A percentile compares a stretch with the other conserved stretches of the same genome.
phyloP scores from a whole-genome alignment of 2,113 vertebrate genomes.

The Urocynchramus pylzowi region DNA sequence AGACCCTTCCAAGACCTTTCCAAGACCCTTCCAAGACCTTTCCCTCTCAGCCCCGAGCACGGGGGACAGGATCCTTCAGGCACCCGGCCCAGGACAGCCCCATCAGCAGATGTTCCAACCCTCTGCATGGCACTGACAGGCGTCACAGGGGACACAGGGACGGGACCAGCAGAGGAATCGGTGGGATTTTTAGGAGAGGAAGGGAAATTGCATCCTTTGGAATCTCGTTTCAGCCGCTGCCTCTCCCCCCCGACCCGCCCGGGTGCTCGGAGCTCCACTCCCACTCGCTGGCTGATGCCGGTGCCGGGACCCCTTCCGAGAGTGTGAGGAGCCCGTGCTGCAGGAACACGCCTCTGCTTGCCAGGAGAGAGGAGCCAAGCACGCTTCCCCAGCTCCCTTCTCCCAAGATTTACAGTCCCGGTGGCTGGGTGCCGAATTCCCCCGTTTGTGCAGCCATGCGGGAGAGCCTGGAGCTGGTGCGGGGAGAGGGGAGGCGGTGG shows the following conservation, averaged over 20 bases:
- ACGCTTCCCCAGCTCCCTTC: neutral
- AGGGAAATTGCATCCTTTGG: neutral
- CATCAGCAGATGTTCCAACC: neutral
- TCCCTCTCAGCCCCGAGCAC: rapidly evolving
- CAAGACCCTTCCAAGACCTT: neutral
- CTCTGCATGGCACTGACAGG: neutral
- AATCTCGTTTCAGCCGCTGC: neutral
- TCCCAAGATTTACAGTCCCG: neutral
- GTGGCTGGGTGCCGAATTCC: neutral
- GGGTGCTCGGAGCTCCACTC: neutral
- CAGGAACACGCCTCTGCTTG: neutral
- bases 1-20: neutral
- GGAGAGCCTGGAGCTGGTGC: neutral
- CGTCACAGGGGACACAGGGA: rapidly evolving
- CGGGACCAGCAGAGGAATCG: neutral
- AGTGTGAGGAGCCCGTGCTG: neutral
- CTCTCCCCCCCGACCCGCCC: rapidly evolving
- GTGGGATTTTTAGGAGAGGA: neutral
- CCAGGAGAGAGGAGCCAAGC: conserved; percentile 35
- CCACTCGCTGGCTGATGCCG: neutral
- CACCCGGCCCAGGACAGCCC: neutral
- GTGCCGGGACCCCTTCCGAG: neutral
- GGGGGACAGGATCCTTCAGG: neutral
- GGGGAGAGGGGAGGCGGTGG: neutral
- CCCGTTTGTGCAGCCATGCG: neutral